These are phyloP conservation scores for Tineola bisselliella DNA, from an alignment of 2,888 invertebrate genomes.

Conservation along the genomic window DNA sequence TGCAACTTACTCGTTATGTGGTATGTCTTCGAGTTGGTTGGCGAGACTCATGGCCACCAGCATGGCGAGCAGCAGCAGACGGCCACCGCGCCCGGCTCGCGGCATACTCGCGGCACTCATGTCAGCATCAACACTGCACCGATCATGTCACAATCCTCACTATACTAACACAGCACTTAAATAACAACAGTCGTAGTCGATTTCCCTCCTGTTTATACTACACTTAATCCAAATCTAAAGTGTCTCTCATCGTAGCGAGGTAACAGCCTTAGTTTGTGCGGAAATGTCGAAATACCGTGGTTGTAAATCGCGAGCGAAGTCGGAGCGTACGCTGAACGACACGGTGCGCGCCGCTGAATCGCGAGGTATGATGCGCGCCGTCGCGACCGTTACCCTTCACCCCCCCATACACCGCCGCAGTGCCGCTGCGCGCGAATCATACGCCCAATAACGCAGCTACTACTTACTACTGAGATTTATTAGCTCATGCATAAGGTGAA, in stretches of 20 bases:
- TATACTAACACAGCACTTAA: conserved; percentile 32
- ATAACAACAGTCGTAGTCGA: not conserved
- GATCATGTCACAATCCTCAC: conserved; percentile 37
- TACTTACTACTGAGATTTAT: conserved; percentile 61
- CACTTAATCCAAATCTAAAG: not conserved
- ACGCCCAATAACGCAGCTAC: conserved; percentile 63
- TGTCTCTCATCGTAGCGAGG: not conserved
- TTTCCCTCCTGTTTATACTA: not conserved
- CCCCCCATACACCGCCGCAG: conserved; percentile 44
- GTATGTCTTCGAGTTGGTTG: conserved; percentile 90
- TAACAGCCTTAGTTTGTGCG: conserved; percentile 24
- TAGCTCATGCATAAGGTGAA: conserved; percentile 49
- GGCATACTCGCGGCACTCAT: conserved; percentile 37
- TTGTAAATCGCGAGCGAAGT: not conserved
- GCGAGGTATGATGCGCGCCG: conserved; percentile 20
- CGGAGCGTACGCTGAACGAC: conserved; percentile 10
- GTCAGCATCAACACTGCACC: conserved; percentile 32
- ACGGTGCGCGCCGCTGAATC: not conserved
- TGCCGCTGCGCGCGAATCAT: conserved; percentile 65
- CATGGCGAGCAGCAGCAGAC: conserved; percentile 43
- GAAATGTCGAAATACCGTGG: conserved; percentile 22
- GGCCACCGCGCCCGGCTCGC: conserved; percentile 38
- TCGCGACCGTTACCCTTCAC: conserved; percentile 23
- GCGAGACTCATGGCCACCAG: conserved; percentile 58
- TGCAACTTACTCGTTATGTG: conserved; percentile 85